Evolutionary conservation across 2,888 invertebrate genomes (phyloP), one percentile per base, ranked within the genome.

Genomic region (Torymus auratus): DNA sequence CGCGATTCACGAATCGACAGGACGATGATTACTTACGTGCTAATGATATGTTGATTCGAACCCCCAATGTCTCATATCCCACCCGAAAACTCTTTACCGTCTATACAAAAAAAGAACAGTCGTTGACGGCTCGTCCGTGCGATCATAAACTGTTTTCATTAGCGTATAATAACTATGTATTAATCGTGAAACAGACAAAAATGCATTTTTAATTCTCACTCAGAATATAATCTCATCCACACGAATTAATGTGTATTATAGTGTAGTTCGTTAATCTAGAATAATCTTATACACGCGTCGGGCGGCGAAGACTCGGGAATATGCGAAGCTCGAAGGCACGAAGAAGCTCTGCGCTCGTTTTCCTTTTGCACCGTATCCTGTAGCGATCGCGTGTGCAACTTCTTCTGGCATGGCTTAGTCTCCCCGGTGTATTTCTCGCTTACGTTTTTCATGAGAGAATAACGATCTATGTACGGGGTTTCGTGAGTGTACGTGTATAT

Each of bases 11-110:
- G 71, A 65, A 71, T 80, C 55, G 71, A 80, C 80, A 71, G 71
- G 60, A 77, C 55, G 2, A 60, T 55, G 14, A 14, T 58, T 56
- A 15, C 79, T 74, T 74, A 79, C 20, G 4, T 64, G 20, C 79
- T 79, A 79, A 64, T 74, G 74, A 79, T 79, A 79, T 79, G 79
- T 64, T 79, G 70, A 64, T 76, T 81, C 69, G 28, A 67, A 71
- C 55, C 23, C 58, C 64, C 52, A 15, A 28, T 28, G 28, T 28
- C 28, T 53, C 13, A n/a, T n/a, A n/a, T n/a, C 50, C 53, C 28
- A 11, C 62, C 20, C 60, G 5, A 28, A 62, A 53, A 28, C 17
- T 11, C 17, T 11, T 52, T 65, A 64, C 61, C 17, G 17, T 56
- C 55, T 55, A 58, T 20, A 53, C 14, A 62, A 61, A 68, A 76